These are phyloP conservation scores for Zaprionus africanus DNA, from an alignment of 1,140 invertebrate species.

Conservation along the genomic window DNA sequence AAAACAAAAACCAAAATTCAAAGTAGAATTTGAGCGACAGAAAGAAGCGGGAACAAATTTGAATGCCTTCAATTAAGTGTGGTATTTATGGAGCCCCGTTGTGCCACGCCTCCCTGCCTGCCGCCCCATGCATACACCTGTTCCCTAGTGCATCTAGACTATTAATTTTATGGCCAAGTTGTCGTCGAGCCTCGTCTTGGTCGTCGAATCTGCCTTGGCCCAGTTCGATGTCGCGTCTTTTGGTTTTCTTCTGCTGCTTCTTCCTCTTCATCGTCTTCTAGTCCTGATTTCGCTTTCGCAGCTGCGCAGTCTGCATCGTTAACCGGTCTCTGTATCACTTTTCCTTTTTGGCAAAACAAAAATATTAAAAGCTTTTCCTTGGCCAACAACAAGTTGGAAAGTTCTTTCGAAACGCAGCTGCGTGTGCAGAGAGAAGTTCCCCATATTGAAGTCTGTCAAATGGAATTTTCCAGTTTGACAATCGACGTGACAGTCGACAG, in stretches of 20 bases:
- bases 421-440: not conserved
- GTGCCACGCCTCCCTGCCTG: conserved; percentile 40
- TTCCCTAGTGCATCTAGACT: conserved; percentile 23
- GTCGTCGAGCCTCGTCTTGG: conserved; percentile 23
- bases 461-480: conserved; percentile 2
- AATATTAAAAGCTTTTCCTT: conserved; percentile 40
- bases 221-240: conserved; percentile 45
- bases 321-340: conserved; percentile 72
- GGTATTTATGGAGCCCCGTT: conserved; percentile 64
- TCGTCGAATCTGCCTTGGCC: conserved; percentile 37
- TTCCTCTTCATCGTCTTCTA: conserved; percentile 22
- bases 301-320: conserved; percentile 19
- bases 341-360: conserved; percentile 58
- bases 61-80: conserved; percentile 71
- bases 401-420: conserved; percentile 62
- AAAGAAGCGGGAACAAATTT: conserved; percentile 47
- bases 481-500: not conserved
- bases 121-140: conserved; percentile 48
- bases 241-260: not conserved
- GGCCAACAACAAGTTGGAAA: conserved; percentile 73
- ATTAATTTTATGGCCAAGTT: conserved; percentile 52
- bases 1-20: conserved; percentile 50
- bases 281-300: conserved; percentile 78
- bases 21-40: conserved; percentile 54
- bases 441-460: conserved; percentile 3